phyloP scores from a whole-genome alignment of 2,113 vertebrate genomes.

The Hymenochirus boettgeri region DNA sequence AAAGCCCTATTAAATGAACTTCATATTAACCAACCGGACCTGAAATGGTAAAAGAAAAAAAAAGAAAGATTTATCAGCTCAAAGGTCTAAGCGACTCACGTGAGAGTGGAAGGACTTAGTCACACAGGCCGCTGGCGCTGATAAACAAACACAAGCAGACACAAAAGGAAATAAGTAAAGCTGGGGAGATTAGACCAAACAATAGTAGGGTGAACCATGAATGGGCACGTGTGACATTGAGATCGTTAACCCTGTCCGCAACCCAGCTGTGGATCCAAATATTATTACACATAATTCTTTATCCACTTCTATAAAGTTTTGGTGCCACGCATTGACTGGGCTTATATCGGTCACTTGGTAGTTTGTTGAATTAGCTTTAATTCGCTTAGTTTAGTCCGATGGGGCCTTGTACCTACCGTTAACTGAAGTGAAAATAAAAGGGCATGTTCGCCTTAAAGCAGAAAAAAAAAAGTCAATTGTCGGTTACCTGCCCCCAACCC shows the following conservation, averaged over 20 bases:
- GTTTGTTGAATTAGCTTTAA: too few species aligned
- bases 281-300: too few species aligned
- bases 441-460: too few species aligned
- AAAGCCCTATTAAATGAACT: conserved; percentile 45
- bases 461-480: too few species aligned
- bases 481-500: too few species aligned
- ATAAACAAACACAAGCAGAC: conserved; percentile 67
- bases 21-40: conserved; percentile 55
- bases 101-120: conserved; percentile 51
- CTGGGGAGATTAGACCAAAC: conserved; percentile 59
- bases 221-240: conserved; percentile 49
- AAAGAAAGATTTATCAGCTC: conserved; percentile 60
- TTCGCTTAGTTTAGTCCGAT: too few species aligned
- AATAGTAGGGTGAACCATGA: conserved; percentile 58
- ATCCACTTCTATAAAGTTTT: too few species aligned
- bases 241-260: conserved; percentile 51
- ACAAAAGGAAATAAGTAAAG: conserved; percentile 64
- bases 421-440: too few species aligned
- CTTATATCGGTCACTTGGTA: too few species aligned
- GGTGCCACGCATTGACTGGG: too few species aligned
- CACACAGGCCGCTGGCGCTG: conserved; percentile 61
- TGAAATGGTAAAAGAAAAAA: conserved; percentile 51
- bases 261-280: too few species aligned
- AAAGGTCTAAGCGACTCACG: conserved; percentile 44
- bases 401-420: too few species aligned